A percentile compares a stretch with the other conserved stretches of the same genome.
Conservation (phyloP, 2,113 vertebrate genomes). For the Solenodon paradoxus region DNA sequence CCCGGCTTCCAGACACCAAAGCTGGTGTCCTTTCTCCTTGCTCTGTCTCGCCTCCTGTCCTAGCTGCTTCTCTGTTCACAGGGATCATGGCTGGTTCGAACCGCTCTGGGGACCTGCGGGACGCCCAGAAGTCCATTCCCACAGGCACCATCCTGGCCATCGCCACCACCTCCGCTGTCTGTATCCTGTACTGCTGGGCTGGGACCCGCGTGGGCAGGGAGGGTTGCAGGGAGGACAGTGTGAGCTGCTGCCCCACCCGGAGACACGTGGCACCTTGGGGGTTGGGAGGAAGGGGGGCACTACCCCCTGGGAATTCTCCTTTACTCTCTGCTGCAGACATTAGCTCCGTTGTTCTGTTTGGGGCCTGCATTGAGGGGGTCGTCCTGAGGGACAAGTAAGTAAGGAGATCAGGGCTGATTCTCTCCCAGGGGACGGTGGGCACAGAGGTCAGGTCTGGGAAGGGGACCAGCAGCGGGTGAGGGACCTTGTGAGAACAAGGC, state of each 20-base stretch:
- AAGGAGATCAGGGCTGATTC: not conserved
- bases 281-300: not conserved
- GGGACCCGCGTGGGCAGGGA: not conserved
- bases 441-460: not conserved
- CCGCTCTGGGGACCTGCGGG: slow-evolving; percentile 96
- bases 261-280: not conserved
- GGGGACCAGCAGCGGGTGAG: not conserved
- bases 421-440: not conserved
- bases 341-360: slow-evolving; percentile 93
- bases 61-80: slow-evolving; percentile 71
- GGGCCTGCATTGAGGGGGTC: slow-evolving; percentile 95
- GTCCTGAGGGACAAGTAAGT: slow-evolving; percentile 97
- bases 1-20: not conserved
- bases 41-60: not conserved
- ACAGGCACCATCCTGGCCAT: slow-evolving; percentile 97
- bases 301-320: slow-evolving; percentile 47
- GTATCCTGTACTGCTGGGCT: slow-evolving; percentile 88
- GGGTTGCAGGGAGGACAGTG: not conserved
- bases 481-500: not conserved
- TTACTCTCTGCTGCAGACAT: slow-evolving; percentile 84
- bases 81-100: slow-evolving; percentile 99
- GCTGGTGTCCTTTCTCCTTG: not conserved
- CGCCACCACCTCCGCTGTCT: slow-evolving; percentile 95
- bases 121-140: slow-evolving; percentile 98
- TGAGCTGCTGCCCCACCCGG: not conserved